Percentiles rank a stretch among this genome's conserved stretches.
Conservation (phyloP, 2,888 invertebrate species). For the Thera britannica region DNA sequence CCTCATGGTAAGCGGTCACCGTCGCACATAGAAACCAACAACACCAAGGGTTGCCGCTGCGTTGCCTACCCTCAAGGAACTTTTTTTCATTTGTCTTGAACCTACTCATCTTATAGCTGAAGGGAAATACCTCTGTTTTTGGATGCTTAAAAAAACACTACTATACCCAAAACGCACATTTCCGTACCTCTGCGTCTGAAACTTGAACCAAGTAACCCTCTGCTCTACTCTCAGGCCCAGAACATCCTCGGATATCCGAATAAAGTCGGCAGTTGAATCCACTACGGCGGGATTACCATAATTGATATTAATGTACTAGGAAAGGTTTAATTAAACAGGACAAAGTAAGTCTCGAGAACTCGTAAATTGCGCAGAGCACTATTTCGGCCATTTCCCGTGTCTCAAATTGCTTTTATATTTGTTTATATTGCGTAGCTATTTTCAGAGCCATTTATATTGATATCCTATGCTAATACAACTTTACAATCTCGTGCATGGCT, state of each 20-base stretch:
- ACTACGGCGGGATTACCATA: constrained; percentile 71
- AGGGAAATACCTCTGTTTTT: no score
- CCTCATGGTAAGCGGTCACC: no score
- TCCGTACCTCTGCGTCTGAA: not conserved
- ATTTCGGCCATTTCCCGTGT: constrained; percentile 43
- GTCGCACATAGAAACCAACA: no score
- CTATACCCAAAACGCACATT: not conserved
- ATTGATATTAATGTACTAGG: constrained; percentile 76
- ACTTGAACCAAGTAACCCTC: constrained; percentile 18
- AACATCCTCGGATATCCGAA: constrained; percentile 38
- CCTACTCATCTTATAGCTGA: no score
- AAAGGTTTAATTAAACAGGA: constrained; percentile 74
- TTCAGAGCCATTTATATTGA: constrained; percentile 4
- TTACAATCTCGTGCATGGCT: not conserved
- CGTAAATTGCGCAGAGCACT: constrained; percentile 46
- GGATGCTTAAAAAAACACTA: not conserved
- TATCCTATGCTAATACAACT: not conserved
- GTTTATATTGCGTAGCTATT: constrained; percentile 36
- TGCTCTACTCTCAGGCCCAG: constrained; percentile 36
- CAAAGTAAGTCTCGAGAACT: constrained; percentile 54
- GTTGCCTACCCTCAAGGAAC: no score
- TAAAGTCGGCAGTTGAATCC: constrained; percentile 64
- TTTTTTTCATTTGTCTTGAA: no score
- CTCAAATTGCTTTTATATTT: constrained; percentile 43
- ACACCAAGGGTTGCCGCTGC: no score